Evolutionary conservation across 2,888 invertebrate genomes (phyloP).

Genomic region (Caenorhabditis panamensis): DNA sequence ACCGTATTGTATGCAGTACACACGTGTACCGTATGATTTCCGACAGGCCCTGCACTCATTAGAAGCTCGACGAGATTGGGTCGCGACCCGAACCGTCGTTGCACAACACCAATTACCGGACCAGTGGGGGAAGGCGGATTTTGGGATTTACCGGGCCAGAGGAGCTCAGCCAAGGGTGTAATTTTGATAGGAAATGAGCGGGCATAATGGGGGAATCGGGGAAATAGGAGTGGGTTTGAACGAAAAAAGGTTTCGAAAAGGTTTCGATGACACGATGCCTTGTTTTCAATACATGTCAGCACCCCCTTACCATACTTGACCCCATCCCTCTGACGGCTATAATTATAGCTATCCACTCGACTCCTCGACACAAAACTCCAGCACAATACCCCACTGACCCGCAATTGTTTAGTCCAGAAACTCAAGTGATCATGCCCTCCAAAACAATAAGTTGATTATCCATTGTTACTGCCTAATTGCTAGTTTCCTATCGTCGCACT

Average conservation of each 20-base stretch:
- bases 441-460: slow-evolving; percentile 53
- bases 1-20: slow-evolving; percentile 52
- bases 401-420: slow-evolving; percentile 4
- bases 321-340: slow-evolving; percentile 13
- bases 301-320: not conserved
- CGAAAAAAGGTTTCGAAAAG: not conserved
- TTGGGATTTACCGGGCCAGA: slow-evolving; percentile 47
- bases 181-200: slow-evolving; percentile 31
- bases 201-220: not conserved
- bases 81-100: not conserved
- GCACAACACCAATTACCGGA: slow-evolving; percentile 53
- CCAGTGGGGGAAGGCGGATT: slow-evolving; percentile 25
- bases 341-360: slow-evolving; percentile 46
- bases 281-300: not conserved
- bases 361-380: slow-evolving; percentile 19
- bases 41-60: slow-evolving; percentile 21
- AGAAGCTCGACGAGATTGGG: slow-evolving; percentile 4
- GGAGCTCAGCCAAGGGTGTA: slow-evolving; percentile 39
- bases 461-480: slow-evolving; percentile 49
- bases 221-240: not conserved
- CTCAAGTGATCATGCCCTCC: slow-evolving; percentile 41
- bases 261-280: no score
- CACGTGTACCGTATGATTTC: slow-evolving; percentile 32
- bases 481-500: slow-evolving; percentile 51
- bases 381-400: slow-evolving; percentile 10